A percentile compares a stretch with the other conserved stretches of the same genome.
Evolutionary conservation across 2,888 invertebrate species (phyloP).

Genomic region (Clistopyga incitator): DNA sequence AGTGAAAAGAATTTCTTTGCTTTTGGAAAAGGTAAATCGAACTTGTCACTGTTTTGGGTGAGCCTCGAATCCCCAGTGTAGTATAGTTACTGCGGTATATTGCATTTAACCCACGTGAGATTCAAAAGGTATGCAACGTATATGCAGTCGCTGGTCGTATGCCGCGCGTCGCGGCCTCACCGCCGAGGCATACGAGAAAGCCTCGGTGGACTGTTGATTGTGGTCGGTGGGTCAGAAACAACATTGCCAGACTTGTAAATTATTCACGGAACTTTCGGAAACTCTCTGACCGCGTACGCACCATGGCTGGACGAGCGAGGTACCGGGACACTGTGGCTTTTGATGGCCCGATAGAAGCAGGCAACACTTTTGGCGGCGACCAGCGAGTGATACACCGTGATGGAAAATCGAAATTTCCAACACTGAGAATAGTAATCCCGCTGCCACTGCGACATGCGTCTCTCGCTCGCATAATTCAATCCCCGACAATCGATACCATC

Average conservation of each 20-base stretch:
- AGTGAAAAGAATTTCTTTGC: too few relatives aligned
- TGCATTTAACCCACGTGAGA: neutral
- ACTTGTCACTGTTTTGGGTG: neutral
- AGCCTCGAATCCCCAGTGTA: neutral
- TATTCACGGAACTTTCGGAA: conserved; percentile 66
- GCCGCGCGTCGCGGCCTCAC: conserved; percentile 13
- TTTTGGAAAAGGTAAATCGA: neutral
- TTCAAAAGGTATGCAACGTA: conserved; percentile 5
- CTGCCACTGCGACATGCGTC: conserved; percentile 23
- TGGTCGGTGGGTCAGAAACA: conserved; percentile 61
- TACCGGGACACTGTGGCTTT: conserved; percentile 45
- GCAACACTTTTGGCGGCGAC: conserved; percentile 10
- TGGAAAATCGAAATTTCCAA: conserved; percentile 5
- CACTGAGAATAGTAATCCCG: neutral
- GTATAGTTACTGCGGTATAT: conserved; percentile 2
- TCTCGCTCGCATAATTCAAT: conserved; percentile 51
- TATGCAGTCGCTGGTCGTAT: conserved; percentile 23
- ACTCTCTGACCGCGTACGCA: conserved; percentile 48
- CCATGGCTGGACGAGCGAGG: neutral
- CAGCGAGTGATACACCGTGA: conserved; percentile 5
- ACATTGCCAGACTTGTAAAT: conserved; percentile 64
- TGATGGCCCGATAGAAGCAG: conserved; percentile 17
- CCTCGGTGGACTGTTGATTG: conserved; percentile 63
- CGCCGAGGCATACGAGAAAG: conserved; percentile 28
- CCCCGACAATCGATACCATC: conserved; percentile 57